Evolutionary conservation across 2,888 invertebrate species (phyloP), one percentile per base, ranked within the genome.

Genomic region (Conistra vaccinii): DNA sequence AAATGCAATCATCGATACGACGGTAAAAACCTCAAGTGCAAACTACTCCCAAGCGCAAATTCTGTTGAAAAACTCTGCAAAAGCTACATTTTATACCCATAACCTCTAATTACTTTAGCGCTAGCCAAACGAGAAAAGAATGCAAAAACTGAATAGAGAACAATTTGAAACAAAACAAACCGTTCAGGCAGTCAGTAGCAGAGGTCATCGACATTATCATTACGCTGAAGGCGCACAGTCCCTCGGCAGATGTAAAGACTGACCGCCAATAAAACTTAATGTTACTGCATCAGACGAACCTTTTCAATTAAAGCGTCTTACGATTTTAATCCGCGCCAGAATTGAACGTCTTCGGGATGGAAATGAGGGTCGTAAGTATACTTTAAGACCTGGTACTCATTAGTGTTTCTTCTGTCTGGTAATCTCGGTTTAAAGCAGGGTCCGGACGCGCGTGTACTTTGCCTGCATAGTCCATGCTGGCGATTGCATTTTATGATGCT

Each of bases 261-360:
- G 92, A 91, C 94, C 93, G 90, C 81, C 87, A 86, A 89, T 94
- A 91, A 93, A 93, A 93, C 89, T 91, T 93, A 91, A 94, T 91
- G 93, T 88, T 89, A 89, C 87, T 85, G 80, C 88, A 78, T 57
- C 78, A 76, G 85, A 87, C 70, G 81, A 86, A 88, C 91, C 90
- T 92, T 92, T 94, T 93, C 94, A 94, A 93, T 94, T 94, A 93
- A 90, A 88, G 76, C 89, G 92, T 90, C 93, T 94, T 94, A 93
- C 89, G 81, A 87, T 89, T 89, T 90, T 91, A 93, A 92, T 91
- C 91, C 91, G 69, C 78, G 83, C 73, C 87, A 88, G 78, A 81
- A 80, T 86, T 75, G 80, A 81, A 80, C 86, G 85, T 81, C 84
- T 86, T 82, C 67, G 53, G 72, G 45, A 80, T 75, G 76, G 73